Evolutionary conservation across 2,113 vertebrate genomes (phyloP), one percentile per base, ranked within the genome.

Genomic region (Zosterops lateralis): DNA sequence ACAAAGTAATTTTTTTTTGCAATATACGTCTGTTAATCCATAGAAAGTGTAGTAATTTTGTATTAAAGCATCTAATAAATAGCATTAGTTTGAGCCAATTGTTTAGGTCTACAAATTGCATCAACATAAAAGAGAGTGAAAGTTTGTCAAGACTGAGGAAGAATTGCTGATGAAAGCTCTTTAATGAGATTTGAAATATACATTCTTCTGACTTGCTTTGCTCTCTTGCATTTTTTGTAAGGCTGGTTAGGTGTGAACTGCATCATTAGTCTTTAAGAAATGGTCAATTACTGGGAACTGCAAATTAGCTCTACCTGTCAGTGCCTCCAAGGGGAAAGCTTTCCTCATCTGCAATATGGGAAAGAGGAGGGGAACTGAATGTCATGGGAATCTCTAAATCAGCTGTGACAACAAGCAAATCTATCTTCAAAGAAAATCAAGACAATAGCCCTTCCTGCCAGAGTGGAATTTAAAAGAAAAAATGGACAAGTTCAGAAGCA

Each of bases 211-310:
- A 90, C 83, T 83, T 94, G 54, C 80, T 82, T 93, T 83, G 28
- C 67, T 88, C 74, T 87, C 68, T 71, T 2, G 20, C 78, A 73
- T 93, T 96, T 95, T 90, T 90, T 74, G 54, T 82, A 82, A 95
- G 62, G 68, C 88, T 93, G 56, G 87, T 95, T 94, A 92, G 93
- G 75, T 94, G 56, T 72, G 90, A 95, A 76, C 85, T 93, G 84
- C 78, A 81, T 97, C 87, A 96, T 96, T 97, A 97, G 93, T 95
- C 92, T 95, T 96, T 90, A 84, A 96, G 84, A 95, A 96, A 93
- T 85, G 64, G 82, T 94, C 94, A 97, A 54, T 96, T 96, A 97
- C 77, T 38, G 90, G 87, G 65, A 88, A 82, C 67, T 95, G 87
- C 60, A 95, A 97, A 96, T 96, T 94, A 96, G 75, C 76, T 89